Evolutionary conservation across 2,113 vertebrate species (phyloP), one percentile per base, ranked within the genome.

Genomic region (Deroptyus accipitrinus): DNA sequence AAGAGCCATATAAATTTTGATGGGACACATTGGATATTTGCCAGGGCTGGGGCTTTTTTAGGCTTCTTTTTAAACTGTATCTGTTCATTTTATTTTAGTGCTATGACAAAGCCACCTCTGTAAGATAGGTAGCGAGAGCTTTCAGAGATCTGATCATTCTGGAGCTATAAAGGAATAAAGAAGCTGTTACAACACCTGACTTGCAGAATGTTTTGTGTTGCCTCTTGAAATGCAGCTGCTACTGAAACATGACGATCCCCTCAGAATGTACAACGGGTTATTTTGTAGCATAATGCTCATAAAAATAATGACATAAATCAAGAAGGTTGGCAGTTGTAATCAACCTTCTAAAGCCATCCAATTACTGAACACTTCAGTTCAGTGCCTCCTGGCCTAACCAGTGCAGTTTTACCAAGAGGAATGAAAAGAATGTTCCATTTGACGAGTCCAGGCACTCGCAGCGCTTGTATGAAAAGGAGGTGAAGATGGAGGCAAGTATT

Each of bases 81-180:
- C 44, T 82, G 44, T 69, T 94, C 11, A 7, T 87, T 84, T 86
- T 73, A 73, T 91, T 93, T 84, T 57, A 17, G 54, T 54, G 59
- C 69, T 90, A 68, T 52, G 68, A 88, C 68, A 88, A 83, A 88
- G 92, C 76, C 48, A 75, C 22, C 39, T 84, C 91, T 89, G 66
- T 93, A 72, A 92, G 51, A 54, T 22, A 81, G 80, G 66, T 52
- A 52, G 77, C 15, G 74, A 88, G 68, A 69, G 57, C 73, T 88
- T 88, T 92, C 88, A 92, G 92, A 94, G 91, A 94, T 88, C 18
- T 88, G 66, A 89, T 89, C 22, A 9, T 92, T 94, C 74, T 37
- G 39, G 13, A 89, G 83, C 54, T 92, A 20, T 69, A 83, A 95
- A 94, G 62, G 90, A 94, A 96, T 95, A 90, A 96, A 95, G 84